Evolutionary conservation across 2,888 invertebrate genomes (phyloP), one percentile per base, ranked within the genome.

Genomic region (Chrysotoxum bicinctum): DNA sequence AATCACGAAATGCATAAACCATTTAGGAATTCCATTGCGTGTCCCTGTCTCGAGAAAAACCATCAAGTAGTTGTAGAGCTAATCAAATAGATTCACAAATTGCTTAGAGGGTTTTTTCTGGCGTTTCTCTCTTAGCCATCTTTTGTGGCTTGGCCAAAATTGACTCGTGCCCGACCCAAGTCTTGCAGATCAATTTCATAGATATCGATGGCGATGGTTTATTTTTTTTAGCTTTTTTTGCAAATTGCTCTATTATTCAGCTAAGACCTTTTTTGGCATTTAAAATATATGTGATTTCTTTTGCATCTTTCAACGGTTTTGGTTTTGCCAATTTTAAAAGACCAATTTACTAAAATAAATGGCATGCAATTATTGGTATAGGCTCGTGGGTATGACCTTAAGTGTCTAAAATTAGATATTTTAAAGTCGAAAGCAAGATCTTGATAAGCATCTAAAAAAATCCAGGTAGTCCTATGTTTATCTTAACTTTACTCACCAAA

Each of bases 111-210:
- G 62, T 30, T 40, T 35, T 77, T 21, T 43, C 21, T 52, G 30
- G 37, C 26, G 23, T 60, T 35, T 48, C 56, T 32, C 19, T 54
- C 35, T n/a, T n/a, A 14, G 12, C 21, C 14, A 12, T 72, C n/a
- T 62, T 56, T 8, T 37, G 64, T n/a, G 54, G 37, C 40, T 72
- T 21, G 30, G 35, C 35, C 19, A 73, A 54, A 78, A 60, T 35
- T 62, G 82, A 69, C 78, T 83, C 78, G 82, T 83, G 77, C 82
- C 73, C 23, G 35, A 50, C 66, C 50, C 14, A 48, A 35, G 9
- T 16, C 50, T 66, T 37, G 19, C 50, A 74, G 80, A 80, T 74
- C 54, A 50, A 52, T 74, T 60, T 40, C 64, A 40, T 60, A 30
- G 64, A 81, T 66, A 37, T 43, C 45, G 48, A 37, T n/a, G 32